Evolutionary conservation across 2,888 invertebrate species (phyloP).

Genomic region (Lepidochitona cinerea): DNA sequence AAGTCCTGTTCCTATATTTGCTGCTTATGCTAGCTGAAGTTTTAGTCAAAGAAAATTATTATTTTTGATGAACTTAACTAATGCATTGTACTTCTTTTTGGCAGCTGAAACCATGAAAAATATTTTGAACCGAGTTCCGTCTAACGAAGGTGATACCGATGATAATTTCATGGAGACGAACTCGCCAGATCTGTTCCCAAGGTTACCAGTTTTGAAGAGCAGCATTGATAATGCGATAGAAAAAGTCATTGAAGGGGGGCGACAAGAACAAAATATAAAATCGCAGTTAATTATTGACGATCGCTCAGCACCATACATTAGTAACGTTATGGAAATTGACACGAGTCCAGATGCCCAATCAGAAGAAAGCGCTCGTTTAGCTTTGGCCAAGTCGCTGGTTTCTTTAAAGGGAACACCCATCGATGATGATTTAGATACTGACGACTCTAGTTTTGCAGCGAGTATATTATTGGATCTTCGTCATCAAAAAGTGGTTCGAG

Average conservation of each 20-base stretch:
- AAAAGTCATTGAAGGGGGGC: not conserved
- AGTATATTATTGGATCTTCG: not conserved
- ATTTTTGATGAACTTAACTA: not conserved
- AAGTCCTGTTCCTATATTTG: too few relatives aligned
- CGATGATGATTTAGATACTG: not conserved
- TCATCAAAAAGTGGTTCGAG: too few relatives aligned
- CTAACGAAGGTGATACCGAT: too few relatives aligned
- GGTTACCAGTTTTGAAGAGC: too few relatives aligned
- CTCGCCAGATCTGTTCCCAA: too few relatives aligned
- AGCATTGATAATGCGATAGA: not conserved
- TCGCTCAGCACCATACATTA: not conserved
- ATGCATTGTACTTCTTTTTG: not conserved
- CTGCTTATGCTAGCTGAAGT: too few relatives aligned
- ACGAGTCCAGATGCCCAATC: not conserved
- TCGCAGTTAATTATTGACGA: not conserved
- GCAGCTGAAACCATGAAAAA: not conserved
- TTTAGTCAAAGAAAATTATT: too few relatives aligned
- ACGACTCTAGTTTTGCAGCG: not conserved
- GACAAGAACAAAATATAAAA: not conserved
- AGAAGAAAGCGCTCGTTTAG: not conserved
- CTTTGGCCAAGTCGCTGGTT: not conserved
- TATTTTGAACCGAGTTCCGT: not conserved
- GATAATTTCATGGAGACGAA: too few relatives aligned
- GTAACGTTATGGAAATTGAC: not conserved
- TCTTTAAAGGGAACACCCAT: not conserved